Percentiles rank a stretch among this genome's conserved stretches.
Evolutionary conservation across 35 echinoderm and acorn worm species (phyloP).

Genomic region (Ptychodera flava): DNA sequence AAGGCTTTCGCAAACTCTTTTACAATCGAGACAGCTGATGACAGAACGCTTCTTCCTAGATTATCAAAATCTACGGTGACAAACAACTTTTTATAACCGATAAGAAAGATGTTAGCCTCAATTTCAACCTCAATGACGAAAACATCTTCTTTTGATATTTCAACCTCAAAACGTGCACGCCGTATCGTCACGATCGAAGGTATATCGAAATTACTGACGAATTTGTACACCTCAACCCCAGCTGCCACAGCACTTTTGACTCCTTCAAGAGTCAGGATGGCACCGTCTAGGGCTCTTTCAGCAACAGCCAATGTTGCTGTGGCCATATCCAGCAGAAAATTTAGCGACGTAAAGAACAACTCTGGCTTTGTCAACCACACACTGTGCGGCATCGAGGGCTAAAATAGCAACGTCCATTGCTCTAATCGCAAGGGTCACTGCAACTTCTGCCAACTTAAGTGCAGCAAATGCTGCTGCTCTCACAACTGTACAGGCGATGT

Average conservation of each 20-base stretch:
- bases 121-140: background rate
- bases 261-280: too few relatives aligned
- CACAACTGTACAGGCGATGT: background rate
- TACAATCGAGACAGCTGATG: too few relatives aligned
- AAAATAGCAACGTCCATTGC: background rate
- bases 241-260: too few relatives aligned
- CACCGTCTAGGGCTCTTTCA: too few relatives aligned
- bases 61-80: too few relatives aligned
- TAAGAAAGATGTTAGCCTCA: background rate
- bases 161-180: background rate
- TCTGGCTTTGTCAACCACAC: background rate
- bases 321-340: background rate
- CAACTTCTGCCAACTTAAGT: background rate
- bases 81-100: too few relatives aligned
- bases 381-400: background rate
- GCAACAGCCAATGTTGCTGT: too few relatives aligned
- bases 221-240: too few relatives aligned
- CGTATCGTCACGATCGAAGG: too few relatives aligned
- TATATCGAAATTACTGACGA: background rate
- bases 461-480: background rate
- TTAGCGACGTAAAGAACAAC: background rate
- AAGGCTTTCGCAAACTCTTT: too few relatives aligned
- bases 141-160: background rate
- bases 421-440: background rate
- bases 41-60: too few relatives aligned